These are phyloP conservation scores for Drosophila colorata DNA, from an alignment of 2,888 invertebrate species.

Conservation along the genomic window DNA sequence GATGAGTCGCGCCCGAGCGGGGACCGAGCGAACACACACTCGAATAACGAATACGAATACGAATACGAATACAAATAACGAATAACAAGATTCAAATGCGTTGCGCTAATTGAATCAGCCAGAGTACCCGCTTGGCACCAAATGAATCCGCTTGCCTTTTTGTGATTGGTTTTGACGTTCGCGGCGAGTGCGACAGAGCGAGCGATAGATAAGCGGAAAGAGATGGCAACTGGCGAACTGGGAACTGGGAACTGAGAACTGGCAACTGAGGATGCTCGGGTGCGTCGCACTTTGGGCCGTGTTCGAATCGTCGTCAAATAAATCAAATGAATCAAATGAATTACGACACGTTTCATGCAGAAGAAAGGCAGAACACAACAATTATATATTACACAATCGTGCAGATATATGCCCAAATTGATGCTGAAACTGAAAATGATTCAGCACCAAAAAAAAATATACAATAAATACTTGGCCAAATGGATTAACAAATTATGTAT, in stretches of 20 bases:
- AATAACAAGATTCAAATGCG: conserved; percentile 57
- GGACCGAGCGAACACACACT: not conserved
- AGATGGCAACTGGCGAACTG: not conserved
- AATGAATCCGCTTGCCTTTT: conserved; percentile 31
- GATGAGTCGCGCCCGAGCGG: conserved; percentile 13
- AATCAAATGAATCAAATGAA: conserved; percentile 31
- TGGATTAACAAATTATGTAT: too few relatives aligned
- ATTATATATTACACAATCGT: too few relatives aligned
- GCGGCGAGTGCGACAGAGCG: not conserved
- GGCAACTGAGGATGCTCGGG: not conserved
- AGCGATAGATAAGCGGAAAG: not conserved
- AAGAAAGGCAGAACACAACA: too few relatives aligned
- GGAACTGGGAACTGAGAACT: too few relatives aligned
- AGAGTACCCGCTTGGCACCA: conserved; percentile 13
- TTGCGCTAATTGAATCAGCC: conserved; percentile 56
- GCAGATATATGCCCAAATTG: too few relatives aligned
- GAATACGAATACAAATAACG: conserved; percentile 23
- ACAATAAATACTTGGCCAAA: too few relatives aligned
- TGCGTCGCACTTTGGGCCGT: conserved; percentile 5
- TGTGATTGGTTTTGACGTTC: conserved; percentile 46
- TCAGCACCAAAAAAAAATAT: too few relatives aligned
- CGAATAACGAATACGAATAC: not conserved
- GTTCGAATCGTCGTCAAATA: conserved; percentile 11
- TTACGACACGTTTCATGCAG: conserved; percentile 18
- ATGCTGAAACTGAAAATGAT: too few relatives aligned